phyloP scores from a whole-genome alignment of 2,797 vertebrate species.

The Spatula versicolor region DNA sequence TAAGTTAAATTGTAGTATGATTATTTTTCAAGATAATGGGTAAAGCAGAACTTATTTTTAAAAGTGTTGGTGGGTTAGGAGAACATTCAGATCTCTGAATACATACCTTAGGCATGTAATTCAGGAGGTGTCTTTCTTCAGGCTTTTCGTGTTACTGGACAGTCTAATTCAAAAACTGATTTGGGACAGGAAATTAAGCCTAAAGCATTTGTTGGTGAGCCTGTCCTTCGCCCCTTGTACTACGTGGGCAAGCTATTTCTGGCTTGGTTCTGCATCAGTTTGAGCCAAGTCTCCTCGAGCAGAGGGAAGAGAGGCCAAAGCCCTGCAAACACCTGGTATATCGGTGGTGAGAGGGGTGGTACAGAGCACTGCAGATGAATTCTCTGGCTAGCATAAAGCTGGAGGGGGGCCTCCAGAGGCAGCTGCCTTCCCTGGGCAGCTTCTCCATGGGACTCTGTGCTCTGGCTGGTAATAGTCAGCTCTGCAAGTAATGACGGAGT shows the following conservation, averaged over 20 bases:
- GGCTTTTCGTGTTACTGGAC: neutral
- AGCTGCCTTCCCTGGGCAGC: neutral
- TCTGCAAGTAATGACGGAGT: neutral
- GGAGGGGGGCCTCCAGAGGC: neutral
- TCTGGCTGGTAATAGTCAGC: neutral
- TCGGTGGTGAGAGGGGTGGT: neutral
- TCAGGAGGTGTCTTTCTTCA: neutral
- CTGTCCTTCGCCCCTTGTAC: neutral
- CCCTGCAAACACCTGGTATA: rapidly evolving
- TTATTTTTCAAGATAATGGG: neutral
- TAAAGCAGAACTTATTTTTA: neutral
- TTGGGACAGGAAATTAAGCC: neutral
- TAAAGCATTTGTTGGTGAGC: neutral
- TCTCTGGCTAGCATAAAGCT: rapidly evolving
- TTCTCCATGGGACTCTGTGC: neutral
- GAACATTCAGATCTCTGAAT: neutral
- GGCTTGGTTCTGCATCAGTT: neutral
- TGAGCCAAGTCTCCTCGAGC: neutral
- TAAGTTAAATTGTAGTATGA: neutral
- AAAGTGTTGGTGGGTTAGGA: neutral
- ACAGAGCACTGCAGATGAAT: neutral
- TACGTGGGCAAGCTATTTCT: neutral
- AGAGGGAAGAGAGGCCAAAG: neutral
- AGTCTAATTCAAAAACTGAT: neutral
- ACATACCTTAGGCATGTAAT: neutral